A percentile compares a stretch with the other conserved stretches of the same genome.
Evolutionary conservation across 1,140 invertebrate genomes (phyloP).

Genomic region (Euwallacea similis): DNA sequence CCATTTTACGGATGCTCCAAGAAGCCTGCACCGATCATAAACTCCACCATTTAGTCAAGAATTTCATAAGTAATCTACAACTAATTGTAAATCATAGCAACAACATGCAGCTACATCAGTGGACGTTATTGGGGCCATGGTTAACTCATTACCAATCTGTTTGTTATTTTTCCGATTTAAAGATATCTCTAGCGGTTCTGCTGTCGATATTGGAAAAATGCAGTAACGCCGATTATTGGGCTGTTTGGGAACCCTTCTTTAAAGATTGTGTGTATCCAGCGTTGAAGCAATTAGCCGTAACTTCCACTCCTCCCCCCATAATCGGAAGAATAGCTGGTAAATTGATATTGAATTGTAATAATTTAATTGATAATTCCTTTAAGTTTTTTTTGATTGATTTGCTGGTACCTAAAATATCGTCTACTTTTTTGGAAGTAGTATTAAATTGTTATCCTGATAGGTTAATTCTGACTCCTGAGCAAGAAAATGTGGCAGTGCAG

Average conservation of each 20-base stretch:
- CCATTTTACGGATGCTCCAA: constrained; percentile 39
- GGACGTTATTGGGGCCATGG: constrained; percentile 46
- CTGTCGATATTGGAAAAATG: constrained; percentile 39
- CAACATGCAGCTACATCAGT: constrained; percentile 47
- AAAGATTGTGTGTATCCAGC: constrained; percentile 42
- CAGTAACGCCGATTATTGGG: constrained; percentile 42
- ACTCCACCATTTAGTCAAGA: constrained; percentile 43
- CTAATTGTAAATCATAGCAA: constrained; percentile 37
- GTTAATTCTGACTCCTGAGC: constrained; percentile 38
- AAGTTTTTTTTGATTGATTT: constrained; percentile 40
- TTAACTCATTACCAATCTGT: constrained; percentile 43
- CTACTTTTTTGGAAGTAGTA: constrained; percentile 38
- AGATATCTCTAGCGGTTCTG: constrained; percentile 40
- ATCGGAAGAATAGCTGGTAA: constrained; percentile 45
- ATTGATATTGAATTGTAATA: constrained; percentile 35
- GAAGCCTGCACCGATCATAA: constrained; percentile 40
- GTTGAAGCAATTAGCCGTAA: constrained; percentile 42
- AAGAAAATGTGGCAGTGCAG: constrained; percentile 42
- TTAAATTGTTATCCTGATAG: constrained; percentile 40
- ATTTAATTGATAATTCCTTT: constrained; percentile 39
- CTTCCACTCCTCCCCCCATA: constrained; percentile 27
- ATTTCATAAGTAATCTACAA: constrained; percentile 43
- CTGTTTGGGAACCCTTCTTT: constrained; percentile 42
- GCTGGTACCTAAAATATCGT: constrained; percentile 36
- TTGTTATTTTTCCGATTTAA: constrained; percentile 46